A percentile compares a stretch with the other conserved stretches of the same genome.
Evolutionary conservation across 1,140 invertebrate species (phyloP).

Genomic region (Drosophila parabipectinata): DNA sequence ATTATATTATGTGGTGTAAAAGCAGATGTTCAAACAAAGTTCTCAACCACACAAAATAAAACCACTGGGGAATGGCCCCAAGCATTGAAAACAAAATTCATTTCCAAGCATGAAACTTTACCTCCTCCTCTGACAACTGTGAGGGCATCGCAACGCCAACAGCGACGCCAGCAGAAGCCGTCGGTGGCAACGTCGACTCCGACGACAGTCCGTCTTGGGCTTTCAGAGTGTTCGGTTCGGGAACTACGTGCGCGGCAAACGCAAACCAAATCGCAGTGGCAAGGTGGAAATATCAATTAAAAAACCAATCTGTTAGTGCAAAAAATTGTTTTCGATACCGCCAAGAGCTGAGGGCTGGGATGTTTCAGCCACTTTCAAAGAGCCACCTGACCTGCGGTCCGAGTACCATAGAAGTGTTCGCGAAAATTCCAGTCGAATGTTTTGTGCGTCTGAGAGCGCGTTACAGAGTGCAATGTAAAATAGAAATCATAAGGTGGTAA

Average conservation of each 20-base stretch:
- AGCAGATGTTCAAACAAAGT: neutral
- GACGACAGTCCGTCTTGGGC: constrained; percentile 40
- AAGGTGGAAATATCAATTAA: constrained; percentile 18
- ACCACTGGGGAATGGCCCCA: neutral
- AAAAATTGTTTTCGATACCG: constrained; percentile 24
- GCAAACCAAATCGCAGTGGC: too few relatives aligned
- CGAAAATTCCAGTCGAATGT: constrained; percentile 8
- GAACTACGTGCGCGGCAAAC: constrained; percentile 21
- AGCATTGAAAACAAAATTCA: neutral
- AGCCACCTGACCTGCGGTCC: neutral
- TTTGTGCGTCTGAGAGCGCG: constrained; percentile 15
- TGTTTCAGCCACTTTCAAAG: neutral
- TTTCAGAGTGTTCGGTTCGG: constrained; percentile 53
- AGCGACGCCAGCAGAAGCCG: neutral
- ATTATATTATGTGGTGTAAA: constrained; percentile 1
- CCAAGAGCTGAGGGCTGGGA: constrained; percentile 24
- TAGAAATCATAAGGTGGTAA: constrained; percentile 21
- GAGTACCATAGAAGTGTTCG: neutral
- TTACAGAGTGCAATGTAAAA: constrained; percentile 16
- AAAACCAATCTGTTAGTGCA: constrained; percentile 7
- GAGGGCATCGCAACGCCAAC: constrained; percentile 5
- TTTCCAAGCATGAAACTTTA: neutral
- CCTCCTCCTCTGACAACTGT: neutral
- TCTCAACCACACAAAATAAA: neutral
- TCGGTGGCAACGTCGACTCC: neutral